These are phyloP conservation scores for Tenrec ecaudatus DNA, from an alignment of 2,113 vertebrate species.

Conservation along the genomic window DNA sequence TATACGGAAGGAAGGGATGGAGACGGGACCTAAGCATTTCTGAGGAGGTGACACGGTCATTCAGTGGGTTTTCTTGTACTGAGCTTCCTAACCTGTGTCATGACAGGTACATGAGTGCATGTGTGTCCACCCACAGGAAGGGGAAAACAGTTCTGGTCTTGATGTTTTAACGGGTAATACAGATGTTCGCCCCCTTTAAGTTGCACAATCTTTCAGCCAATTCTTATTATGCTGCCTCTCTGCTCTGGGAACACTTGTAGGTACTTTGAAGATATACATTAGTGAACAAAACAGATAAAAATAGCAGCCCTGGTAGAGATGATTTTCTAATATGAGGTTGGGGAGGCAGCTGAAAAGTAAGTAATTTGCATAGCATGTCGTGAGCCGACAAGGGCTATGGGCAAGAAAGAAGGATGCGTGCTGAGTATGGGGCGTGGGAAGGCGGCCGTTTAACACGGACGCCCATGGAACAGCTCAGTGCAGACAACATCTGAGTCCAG, in stretches of 20 bases:
- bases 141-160: not conserved
- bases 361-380: not conserved
- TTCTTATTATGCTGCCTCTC: too few relatives aligned
- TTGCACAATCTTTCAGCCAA: not conserved
- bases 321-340: not conserved
- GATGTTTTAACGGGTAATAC: not conserved
- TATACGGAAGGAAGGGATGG: not conserved
- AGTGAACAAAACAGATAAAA: not conserved
- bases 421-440: not conserved
- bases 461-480: not conserved
- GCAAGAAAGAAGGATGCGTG: too few relatives aligned
- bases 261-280: not conserved
- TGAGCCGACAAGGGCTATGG: not conserved
- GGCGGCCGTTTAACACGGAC: not conserved
- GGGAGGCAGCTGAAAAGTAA: not conserved
- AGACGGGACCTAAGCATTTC: rapidly evolving
- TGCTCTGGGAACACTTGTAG: not conserved
- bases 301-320: not conserved
- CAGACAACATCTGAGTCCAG: too few relatives aligned
- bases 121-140: not conserved
- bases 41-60: not conserved
- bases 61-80: not conserved
- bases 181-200: not conserved
- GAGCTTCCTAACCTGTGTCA: not conserved
- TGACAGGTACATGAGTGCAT: rapidly evolving